Evolutionary conservation across 2,888 invertebrate species (phyloP), one percentile per base, ranked within the genome.

Genomic region (Eutolmus rufibarbis): DNA sequence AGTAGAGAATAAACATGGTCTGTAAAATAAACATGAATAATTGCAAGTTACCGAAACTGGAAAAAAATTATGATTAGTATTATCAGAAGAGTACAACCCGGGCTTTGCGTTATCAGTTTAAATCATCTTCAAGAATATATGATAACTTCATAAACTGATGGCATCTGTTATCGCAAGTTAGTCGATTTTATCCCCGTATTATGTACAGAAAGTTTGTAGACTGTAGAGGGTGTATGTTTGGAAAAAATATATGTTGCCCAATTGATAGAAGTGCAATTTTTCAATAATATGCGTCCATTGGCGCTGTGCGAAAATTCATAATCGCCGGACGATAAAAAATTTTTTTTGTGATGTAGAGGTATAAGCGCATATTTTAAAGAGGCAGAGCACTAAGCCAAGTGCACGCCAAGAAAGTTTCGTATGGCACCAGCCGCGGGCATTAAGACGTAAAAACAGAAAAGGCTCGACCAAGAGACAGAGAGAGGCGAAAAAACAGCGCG

Each of bases 401-500:
- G 66, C 28, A 66, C n/a, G 66, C 66, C 66, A 66, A 66, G 66
- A 66, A 66, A 66, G 23, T 66, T 66, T 46, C 28, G 23, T 66
- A 2, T 4, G 66, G 23, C 66, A 66, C 66, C 66, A 28, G 23
- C 28, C 66, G 28, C 66, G 28, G 34, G 82, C 82, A 82, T 82
- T 82, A 82, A 56, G 66, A 82, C 82, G 82, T 85, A 74, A 46
- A 85, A 74, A 74, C 74, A 85, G 74, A 74, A 46, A 85, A 74
- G 74, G 46, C 74, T 46, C 85, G 74, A 74, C 46, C 43, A 74
- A n/a, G 28, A 74, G 28, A 66, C 66, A 66, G 66, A 66, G 66
- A 66, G 28, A 66, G 23, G 66, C 28, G 28, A 66, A 66, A 46
- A 19, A 12, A 79, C 74, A 74, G 31, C 40, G n/a, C 40, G 56